These are phyloP conservation scores for Beris morrisii DNA, from an alignment of 2,888 invertebrate species.

Conservation along the genomic window DNA sequence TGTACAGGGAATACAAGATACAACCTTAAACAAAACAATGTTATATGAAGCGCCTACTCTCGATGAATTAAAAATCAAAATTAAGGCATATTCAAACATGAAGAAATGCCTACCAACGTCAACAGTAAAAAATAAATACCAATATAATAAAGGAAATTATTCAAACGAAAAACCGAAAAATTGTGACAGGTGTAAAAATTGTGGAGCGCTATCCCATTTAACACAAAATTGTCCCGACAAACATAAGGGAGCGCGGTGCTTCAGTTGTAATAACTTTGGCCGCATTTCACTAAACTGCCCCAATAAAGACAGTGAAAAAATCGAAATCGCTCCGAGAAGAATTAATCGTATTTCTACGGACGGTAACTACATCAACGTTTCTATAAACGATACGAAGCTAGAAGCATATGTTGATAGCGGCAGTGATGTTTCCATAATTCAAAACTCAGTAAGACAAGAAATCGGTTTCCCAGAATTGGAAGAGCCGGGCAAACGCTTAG, in stretches of 20 bases:
- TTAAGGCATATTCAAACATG: too few relatives aligned
- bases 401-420: constrained; percentile 26
- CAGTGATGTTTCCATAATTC: constrained; percentile 18
- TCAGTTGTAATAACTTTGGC: constrained; percentile 44
- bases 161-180: too few relatives aligned
- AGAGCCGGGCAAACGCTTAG: background rate
- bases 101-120: too few relatives aligned
- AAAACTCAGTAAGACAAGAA: constrained; percentile 14
- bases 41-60: too few relatives aligned
- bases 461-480: background rate
- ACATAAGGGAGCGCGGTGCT: constrained; percentile 36
- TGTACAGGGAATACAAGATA: too few relatives aligned
- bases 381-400: constrained; percentile 4
- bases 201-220: constrained; percentile 30
- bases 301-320: background rate
- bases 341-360: background rate
- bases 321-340: too few relatives aligned
- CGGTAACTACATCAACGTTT: background rate
- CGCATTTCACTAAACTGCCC: constrained; percentile 39
- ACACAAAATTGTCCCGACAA: constrained; percentile 28
- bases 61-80: too few relatives aligned
- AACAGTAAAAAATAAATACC: too few relatives aligned
- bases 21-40: too few relatives aligned
- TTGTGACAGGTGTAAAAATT: constrained; percentile 34
- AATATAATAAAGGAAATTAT: too few relatives aligned